phyloP scores from a whole-genome alignment of 2,888 invertebrate species.

The Rotaria macrura region DNA sequence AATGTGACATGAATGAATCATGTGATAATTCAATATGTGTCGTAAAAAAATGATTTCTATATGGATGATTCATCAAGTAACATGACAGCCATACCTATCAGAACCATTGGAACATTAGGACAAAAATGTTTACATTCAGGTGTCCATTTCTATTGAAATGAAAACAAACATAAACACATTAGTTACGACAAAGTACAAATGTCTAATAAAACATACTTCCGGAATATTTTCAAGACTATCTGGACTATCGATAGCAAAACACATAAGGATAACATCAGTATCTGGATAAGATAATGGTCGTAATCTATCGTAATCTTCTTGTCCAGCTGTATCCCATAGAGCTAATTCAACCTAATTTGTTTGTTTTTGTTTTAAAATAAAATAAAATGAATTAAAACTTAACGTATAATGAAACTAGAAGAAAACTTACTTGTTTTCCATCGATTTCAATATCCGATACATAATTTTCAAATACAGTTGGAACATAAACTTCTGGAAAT shows the following conservation, averaged over 20 bases:
- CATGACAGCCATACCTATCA: no score
- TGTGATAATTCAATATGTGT: no score
- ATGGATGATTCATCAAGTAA: no score
- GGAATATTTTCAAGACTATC: slow-evolving; percentile 98
- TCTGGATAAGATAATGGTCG: slow-evolving; percentile 91
- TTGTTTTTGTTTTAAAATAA: slow-evolving; percentile 34
- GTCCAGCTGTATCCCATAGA: slow-evolving; percentile 88
- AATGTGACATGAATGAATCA: no score
- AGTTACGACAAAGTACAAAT: no score
- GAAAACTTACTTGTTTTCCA: slow-evolving; percentile 41
- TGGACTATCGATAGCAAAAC: slow-evolving; percentile 96
- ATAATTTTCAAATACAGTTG: slow-evolving; percentile 99
- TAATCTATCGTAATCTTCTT: slow-evolving; percentile 90
- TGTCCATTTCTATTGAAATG: slow-evolving; percentile 73
- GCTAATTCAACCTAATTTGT: slow-evolving; percentile 60
- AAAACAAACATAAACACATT: no score
- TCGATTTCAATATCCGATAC: slow-evolving; percentile 99
- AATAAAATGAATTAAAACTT: no score
- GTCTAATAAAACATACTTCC: slow-evolving; percentile 57
- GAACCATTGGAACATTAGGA: slow-evolving; percentile 68
- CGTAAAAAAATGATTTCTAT: no score
- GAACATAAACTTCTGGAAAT: slow-evolving; percentile 98
- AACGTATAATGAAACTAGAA: no score
- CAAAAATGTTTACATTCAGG: slow-evolving; percentile 88
- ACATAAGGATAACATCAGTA: slow-evolving; percentile 97